Conservation (phyloP, 2,888 invertebrate species). For the Scaptomyza tumidula region DNA sequence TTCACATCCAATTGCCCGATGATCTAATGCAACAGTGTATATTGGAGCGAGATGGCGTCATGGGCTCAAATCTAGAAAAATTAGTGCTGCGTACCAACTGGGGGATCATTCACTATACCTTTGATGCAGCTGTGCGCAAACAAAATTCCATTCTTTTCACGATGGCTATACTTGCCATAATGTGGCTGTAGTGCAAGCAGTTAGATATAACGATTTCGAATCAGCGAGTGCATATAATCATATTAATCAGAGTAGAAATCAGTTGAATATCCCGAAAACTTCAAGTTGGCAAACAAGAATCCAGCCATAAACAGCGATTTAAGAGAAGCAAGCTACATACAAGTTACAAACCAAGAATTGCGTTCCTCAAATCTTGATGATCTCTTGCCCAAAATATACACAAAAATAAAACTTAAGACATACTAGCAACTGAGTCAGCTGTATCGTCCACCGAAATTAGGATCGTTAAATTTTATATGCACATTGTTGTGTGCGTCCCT, state of each 20-base stretch:
- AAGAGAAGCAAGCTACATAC: not conserved
- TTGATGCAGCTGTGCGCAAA: slow-evolving; percentile 12
- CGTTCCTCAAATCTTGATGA: slow-evolving; percentile 16
- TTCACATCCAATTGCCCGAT: slow-evolving; percentile 61
- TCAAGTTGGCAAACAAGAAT: not conserved
- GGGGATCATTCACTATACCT: slow-evolving; percentile 49
- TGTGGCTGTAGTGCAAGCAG: not conserved
- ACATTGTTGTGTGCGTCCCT: slow-evolving; percentile 33
- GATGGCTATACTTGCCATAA: not conserved
- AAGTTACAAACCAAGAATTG: slow-evolving; percentile 1
- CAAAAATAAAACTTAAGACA: not conserved
- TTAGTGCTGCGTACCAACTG: slow-evolving; percentile 13
- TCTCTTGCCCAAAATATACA: slow-evolving; percentile 1
- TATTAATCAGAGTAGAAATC: not conserved
- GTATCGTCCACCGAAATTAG: slow-evolving; percentile 45
- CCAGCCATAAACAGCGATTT: not conserved
- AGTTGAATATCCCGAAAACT: not conserved
- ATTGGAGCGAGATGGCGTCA: slow-evolving; percentile 1
- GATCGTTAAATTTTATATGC: slow-evolving; percentile 67
- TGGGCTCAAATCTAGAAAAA: not conserved
- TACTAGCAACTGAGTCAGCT: not conserved
- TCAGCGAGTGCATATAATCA: not conserved
- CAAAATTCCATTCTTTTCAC: not conserved
- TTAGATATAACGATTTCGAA: too few relatives aligned
- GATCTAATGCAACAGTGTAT: slow-evolving; percentile 59